A percentile compares a stretch with the other conserved stretches of the same genome.
Conservation (phyloP, 2,113 vertebrate genomes). For the Anguilla japonica region DNA sequence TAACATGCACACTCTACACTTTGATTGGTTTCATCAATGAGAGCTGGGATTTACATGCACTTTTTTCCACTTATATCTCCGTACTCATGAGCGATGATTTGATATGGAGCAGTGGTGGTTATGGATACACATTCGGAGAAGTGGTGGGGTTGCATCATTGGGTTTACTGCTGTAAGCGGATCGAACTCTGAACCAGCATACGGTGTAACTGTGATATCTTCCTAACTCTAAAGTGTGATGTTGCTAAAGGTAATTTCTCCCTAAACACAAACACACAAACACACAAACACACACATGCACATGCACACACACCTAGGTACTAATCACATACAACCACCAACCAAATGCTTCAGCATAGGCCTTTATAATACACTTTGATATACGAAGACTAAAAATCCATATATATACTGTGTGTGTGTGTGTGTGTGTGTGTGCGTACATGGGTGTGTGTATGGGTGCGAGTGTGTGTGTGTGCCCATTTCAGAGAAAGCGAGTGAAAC, state of each 20-base stretch:
- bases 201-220: slow-evolving; percentile 36
- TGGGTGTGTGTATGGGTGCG: neutral
- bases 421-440: neutral
- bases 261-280: neutral
- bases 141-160: slow-evolving; percentile 31
- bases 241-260: slow-evolving; percentile 44
- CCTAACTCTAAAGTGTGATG: slow-evolving; percentile 17
- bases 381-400: too few relatives aligned
- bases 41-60: slow-evolving; percentile 10
- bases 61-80: slow-evolving; percentile 17
- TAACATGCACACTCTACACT: neutral
- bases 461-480: neutral
- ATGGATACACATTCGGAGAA: slow-evolving; percentile 16
- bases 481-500: neutral
- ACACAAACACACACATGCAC: slow-evolving; percentile 17
- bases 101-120: slow-evolving; percentile 14
- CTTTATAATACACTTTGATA: neutral
- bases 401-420: neutral
- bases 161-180: slow-evolving; percentile 45
- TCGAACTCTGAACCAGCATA: slow-evolving; percentile 39
- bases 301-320: slow-evolving; percentile 6
- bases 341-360: neutral
- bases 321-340: slow-evolving; percentile 11
- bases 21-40: neutral
- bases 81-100: slow-evolving; percentile 18